A percentile compares a stretch with the other conserved stretches of the same genome.
phyloP scores from a whole-genome alignment of 2,888 invertebrate genomes.

The Drosophila quinaria region DNA sequence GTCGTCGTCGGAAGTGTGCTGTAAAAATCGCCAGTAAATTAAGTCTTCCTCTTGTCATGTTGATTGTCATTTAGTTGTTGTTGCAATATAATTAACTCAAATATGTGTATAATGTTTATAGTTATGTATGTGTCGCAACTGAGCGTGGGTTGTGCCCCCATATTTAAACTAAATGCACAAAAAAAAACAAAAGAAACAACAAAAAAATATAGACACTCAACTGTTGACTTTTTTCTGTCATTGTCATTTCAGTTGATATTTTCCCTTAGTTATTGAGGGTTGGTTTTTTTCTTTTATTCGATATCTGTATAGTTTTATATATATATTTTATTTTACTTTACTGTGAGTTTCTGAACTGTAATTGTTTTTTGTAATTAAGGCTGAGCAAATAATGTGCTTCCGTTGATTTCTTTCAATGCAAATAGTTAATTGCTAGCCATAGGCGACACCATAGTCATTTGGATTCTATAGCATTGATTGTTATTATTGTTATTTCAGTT shows the following conservation, averaged over 20 bases:
- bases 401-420: conserved; percentile 81
- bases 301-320: conserved; percentile 25
- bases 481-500: conserved; percentile 29
- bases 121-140: conserved; percentile 67
- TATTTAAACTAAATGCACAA: conserved; percentile 73
- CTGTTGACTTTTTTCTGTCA: conserved; percentile 27
- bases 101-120: conserved; percentile 78
- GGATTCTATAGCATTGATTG: conserved; percentile 60
- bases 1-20: conserved; percentile 17
- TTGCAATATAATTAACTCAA: conserved; percentile 76
- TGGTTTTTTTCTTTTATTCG: conserved; percentile 32
- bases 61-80: conserved; percentile 47
- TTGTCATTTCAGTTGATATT: conserved; percentile 54
- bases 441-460: conserved; percentile 61
- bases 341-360: conserved; percentile 40
- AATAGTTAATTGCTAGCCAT: conserved; percentile 78
- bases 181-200: conserved; percentile 16
- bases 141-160: conserved; percentile 46
- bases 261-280: conserved; percentile 50
- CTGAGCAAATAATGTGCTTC: conserved; percentile 81
- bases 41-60: conserved; percentile 55
- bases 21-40: conserved; percentile 66
- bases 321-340: conserved; percentile 40
- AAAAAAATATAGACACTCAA: conserved; percentile 14
- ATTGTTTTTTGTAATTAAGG: conserved; percentile 82